Evolutionary conservation across 2,797 vertebrate species (phyloP).

Genomic region (Myripristis murdjan): DNA sequence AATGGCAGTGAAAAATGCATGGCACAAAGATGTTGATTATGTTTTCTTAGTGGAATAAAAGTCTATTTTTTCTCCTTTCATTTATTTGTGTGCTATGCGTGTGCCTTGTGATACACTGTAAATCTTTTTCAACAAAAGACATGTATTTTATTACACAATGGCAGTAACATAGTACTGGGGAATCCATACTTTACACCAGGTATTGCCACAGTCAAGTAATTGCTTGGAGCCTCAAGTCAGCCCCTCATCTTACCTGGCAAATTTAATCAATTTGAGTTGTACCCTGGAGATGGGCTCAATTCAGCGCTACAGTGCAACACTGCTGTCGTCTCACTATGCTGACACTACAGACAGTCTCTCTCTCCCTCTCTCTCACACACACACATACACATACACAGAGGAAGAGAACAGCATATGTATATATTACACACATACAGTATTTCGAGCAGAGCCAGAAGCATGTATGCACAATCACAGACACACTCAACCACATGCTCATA

Average conservation of each 20-base stretch:
- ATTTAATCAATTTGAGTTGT: conserved; percentile 82
- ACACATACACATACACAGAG: conserved; percentile 20
- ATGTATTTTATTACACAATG: conserved; percentile 45
- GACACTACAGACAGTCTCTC: background rate
- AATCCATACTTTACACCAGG: conserved; percentile 62
- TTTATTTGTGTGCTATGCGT: conserved; percentile 35
- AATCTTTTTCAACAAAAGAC: conserved; percentile 49
- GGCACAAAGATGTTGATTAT: background rate
- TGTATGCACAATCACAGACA: conserved; percentile 13
- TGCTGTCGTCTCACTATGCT: conserved; percentile 33
- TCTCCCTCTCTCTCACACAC: background rate
- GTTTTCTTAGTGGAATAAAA: conserved; percentile 14
- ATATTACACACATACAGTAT: background rate
- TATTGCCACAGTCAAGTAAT: conserved; percentile 79
- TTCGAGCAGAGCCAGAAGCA: conserved; percentile 30
- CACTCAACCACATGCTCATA: conserved; percentile 20
- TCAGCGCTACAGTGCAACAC: conserved; percentile 61
- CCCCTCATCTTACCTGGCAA: conserved; percentile 80
- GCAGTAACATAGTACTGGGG: conserved; percentile 43
- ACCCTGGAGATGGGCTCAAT: conserved; percentile 75
- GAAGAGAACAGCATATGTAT: conserved; percentile 16
- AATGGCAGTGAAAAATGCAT: conserved; percentile 16
- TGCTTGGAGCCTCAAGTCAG: conserved; percentile 75
- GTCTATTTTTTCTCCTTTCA: conserved; percentile 17
- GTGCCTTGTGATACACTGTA: conserved; percentile 1